These are phyloP conservation scores for Anser cygnoides DNA, from an alignment of 2,113 vertebrate species.

Conservation along the genomic window DNA sequence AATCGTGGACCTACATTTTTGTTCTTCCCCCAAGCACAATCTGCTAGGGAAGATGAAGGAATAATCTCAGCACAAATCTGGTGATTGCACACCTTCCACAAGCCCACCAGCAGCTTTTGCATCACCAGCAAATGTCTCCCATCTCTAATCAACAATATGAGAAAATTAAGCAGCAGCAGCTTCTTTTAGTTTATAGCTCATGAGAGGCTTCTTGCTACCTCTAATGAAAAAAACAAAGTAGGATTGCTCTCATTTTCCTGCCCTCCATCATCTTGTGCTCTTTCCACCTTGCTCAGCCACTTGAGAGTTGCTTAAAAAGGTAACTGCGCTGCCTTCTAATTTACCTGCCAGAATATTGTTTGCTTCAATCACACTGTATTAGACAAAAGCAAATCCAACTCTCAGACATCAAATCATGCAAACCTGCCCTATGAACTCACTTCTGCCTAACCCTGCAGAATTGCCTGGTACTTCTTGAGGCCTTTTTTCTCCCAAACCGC, in stretches of 20 bases:
- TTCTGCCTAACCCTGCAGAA: background rate
- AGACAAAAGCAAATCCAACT: background rate
- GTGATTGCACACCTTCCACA: background rate
- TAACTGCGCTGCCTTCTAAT: background rate
- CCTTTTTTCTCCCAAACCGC: background rate
- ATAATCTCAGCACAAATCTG: background rate
- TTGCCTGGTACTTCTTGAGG: background rate
- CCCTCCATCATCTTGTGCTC: background rate
- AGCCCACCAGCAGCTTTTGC: background rate
- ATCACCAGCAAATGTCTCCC: background rate
- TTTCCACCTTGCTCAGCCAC: background rate
- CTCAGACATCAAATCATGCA: background rate
- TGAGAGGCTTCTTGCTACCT: background rate
- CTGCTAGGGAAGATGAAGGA: background rate
- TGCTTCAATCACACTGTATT: background rate
- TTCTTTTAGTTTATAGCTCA: conserved; percentile 12
- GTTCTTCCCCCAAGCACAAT: background rate
- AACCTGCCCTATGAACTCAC: background rate
- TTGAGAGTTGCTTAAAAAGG: background rate
- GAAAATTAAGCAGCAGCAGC: conserved; percentile 18
- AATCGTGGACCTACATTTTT: background rate
- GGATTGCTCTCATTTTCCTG: background rate
- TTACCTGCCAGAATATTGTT: background rate
- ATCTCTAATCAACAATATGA: background rate
- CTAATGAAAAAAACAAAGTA: background rate